phyloP scores from a whole-genome alignment of 2,113 vertebrate genomes.

The Boleophthalmus pectinirostris region DNA sequence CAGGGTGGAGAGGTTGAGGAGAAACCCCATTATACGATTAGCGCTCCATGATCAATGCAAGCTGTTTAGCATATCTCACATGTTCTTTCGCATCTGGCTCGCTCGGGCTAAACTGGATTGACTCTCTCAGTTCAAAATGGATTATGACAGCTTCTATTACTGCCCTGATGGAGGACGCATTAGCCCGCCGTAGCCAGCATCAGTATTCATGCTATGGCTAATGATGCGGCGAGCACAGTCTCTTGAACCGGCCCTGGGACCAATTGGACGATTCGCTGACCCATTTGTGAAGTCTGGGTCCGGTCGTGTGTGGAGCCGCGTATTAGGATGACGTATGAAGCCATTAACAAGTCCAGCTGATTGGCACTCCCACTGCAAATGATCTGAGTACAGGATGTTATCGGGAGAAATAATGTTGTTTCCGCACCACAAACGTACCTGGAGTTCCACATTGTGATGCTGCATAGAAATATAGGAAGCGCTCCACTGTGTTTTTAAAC shows the following conservation, averaged over 20 bases:
- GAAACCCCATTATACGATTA: slow-evolving; percentile 67
- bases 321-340: slow-evolving; percentile 63
- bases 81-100: slow-evolving; percentile 14
- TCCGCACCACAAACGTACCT: too few relatives aligned
- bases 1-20: slow-evolving; percentile 64
- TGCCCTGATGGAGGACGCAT: slow-evolving; percentile 49
- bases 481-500: too few relatives aligned
- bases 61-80: slow-evolving; percentile 34
- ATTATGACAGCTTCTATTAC: slow-evolving; percentile 38
- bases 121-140: slow-evolving; percentile 35
- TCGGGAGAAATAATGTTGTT: too few relatives aligned
- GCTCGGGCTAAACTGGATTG: slow-evolving; percentile 37
- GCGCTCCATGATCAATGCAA: slow-evolving; percentile 47
- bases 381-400: slow-evolving; percentile 19
- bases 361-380: slow-evolving; percentile 58
- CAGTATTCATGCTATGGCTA: slow-evolving; percentile 34
- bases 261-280: slow-evolving; percentile 51
- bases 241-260: slow-evolving; percentile 12
- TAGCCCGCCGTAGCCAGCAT: slow-evolving; percentile 36
- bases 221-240: slow-evolving; percentile 49
- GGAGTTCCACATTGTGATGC: too few relatives aligned
- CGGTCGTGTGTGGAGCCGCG: slow-evolving; percentile 30
- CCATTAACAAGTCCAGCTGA: slow-evolving; percentile 57
- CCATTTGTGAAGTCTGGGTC: slow-evolving; percentile 44
- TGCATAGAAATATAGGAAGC: too few relatives aligned